phyloP scores from a whole-genome alignment of 1,140 invertebrate genomes.

The Lordiphosa collinella region DNA sequence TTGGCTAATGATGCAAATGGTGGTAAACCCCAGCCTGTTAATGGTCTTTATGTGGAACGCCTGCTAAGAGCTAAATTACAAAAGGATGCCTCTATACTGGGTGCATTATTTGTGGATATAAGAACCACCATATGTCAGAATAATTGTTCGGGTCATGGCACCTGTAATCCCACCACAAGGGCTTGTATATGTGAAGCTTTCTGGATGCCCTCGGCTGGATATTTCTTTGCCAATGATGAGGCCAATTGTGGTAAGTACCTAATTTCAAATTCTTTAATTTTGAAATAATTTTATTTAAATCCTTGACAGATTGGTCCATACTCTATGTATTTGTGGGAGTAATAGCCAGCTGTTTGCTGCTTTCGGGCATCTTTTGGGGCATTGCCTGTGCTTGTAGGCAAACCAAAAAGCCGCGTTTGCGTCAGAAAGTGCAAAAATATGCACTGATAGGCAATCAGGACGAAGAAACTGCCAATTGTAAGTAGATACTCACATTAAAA shows the following conservation, averaged over 20 bases:
- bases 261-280: neutral
- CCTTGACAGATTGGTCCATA: slow-evolving; percentile 89
- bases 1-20: slow-evolving; percentile 79
- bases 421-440: slow-evolving; percentile 82
- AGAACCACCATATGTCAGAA: slow-evolving; percentile 94
- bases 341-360: slow-evolving; percentile 83
- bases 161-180: slow-evolving; percentile 90
- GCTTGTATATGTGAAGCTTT: slow-evolving; percentile 95
- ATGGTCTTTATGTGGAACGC: slow-evolving; percentile 83
- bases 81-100: slow-evolving; percentile 86
- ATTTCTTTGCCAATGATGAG: slow-evolving; percentile 80
- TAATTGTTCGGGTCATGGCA: slow-evolving; percentile 94
- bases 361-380: slow-evolving; percentile 86
- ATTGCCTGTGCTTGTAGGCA: slow-evolving; percentile 85
- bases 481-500: slow-evolving; percentile 30
- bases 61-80: slow-evolving; percentile 85
- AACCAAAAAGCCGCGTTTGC: slow-evolving; percentile 80
- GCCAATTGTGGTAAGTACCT: slow-evolving; percentile 81
- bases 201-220: slow-evolving; percentile 91
- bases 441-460: slow-evolving; percentile 83
- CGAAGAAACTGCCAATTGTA: slow-evolving; percentile 81
- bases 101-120: slow-evolving; percentile 86
- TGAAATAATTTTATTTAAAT: slow-evolving; percentile 10
- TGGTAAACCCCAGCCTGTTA: slow-evolving; percentile 76
- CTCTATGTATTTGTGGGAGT: slow-evolving; percentile 90